Conservation (phyloP, 2,797 vertebrate species). For the Acropternis orthonyx region DNA sequence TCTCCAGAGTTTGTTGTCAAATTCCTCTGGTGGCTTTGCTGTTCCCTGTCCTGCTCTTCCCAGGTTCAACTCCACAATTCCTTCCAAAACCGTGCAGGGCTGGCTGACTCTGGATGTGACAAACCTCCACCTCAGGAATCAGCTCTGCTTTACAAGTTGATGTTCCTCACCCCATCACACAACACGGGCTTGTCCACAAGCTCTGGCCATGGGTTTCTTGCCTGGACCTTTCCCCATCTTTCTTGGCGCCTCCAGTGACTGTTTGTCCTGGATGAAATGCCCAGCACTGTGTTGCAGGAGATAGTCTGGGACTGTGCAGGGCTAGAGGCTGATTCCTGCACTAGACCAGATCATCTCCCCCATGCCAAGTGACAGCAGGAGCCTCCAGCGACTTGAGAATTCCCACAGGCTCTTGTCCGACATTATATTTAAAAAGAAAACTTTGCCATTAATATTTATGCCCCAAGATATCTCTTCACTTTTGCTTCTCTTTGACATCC, state of each 20-base stretch:
- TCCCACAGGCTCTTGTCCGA: neutral
- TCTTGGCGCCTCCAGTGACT: neutral
- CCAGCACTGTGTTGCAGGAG: neutral
- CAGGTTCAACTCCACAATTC: neutral
- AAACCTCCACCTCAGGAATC: neutral
- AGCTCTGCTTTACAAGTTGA: neutral
- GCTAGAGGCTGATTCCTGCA: neutral
- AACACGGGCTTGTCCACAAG: neutral
- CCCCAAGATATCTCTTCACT: neutral
- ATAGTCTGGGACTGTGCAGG: neutral
- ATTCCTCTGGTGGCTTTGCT: constrained; percentile 20
- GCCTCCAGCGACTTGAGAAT: neutral
- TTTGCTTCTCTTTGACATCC: neutral
- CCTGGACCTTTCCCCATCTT: neutral
- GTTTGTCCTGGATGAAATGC: neutral
- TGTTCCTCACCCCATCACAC: neutral
- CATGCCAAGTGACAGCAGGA: neutral
- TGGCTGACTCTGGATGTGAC: fast-evolving
- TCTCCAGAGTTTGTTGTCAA: neutral
- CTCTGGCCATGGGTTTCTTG: neutral
- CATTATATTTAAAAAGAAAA: neutral
- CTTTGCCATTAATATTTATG: neutral
- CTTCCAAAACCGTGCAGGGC: neutral
- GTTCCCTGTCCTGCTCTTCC: neutral
- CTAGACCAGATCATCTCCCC: neutral